Evolutionary conservation across 2,888 invertebrate species (phyloP), one percentile per base, ranked within the genome.

Genomic region (Punctoribates punctum): DNA sequence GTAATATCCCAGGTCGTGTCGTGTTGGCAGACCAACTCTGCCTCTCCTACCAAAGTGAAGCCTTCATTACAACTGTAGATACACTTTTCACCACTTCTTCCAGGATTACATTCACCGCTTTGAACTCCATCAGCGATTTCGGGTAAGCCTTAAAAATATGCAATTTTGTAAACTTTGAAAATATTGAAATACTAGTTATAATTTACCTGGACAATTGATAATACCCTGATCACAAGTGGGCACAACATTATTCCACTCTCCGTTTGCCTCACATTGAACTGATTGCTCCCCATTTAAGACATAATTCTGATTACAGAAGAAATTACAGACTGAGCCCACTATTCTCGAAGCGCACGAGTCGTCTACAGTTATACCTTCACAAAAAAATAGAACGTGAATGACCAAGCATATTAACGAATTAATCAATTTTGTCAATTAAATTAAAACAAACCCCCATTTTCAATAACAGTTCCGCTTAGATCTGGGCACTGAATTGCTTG

Each of bases 291-390:
- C 60, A 60, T 25, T 60, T 1, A 6, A 13, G n/a, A 20, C 23
- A 25, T 60, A 60, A 25, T 60, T 60, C 5, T 6, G 15, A 60
- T 60, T 60, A 25, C 60, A 60, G 60, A 60, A 60, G 60, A 60
- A 60, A 20, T n/a, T 6, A 60, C 60, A 60, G 11, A 25, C 20
- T 4, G 60, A 3, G 3, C 60, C 60, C 9, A 20, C 27, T 11
- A 2, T 60, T 11, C n/a, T 11, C 3, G 60, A n/a, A 60, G 11
- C 9, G 13, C 60, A 60, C 8, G 15, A 11, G 27, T n/a, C 23
- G 6, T 25, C 11, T 3, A n/a, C 11, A 11, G 11, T n/a, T 4
- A 60, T 60, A 13, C 60, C 60, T 60, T 25, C 20, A 13, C 8
- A 34, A 34, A 6, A 34, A 34, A 34, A 34, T n/a, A n/a, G n/a